Conservation (phyloP, 2,797 vertebrate species). For the Sciurus vulgaris region DNA sequence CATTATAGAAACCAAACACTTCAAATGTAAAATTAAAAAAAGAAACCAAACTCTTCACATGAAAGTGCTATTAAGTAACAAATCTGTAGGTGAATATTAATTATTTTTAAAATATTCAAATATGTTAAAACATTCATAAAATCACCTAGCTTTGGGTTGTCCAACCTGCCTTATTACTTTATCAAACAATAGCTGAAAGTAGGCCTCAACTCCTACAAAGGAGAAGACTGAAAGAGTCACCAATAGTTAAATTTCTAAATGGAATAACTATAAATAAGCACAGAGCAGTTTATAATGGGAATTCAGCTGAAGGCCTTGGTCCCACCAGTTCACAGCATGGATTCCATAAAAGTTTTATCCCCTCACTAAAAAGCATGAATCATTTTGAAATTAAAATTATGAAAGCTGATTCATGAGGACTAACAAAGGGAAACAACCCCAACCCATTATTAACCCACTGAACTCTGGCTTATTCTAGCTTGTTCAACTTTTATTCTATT, state of each 20-base stretch:
- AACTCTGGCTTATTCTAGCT: not conserved
- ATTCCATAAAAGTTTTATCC: not conserved
- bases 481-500: not conserved
- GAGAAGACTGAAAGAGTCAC: not conserved
- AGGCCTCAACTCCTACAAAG: not conserved
- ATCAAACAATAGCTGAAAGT: not conserved
- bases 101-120: constrained; percentile 28
- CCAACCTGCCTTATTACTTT: not conserved
- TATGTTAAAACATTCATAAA: constrained; percentile 43
- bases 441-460: not conserved
- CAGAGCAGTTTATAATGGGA: not conserved
- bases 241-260: not conserved
- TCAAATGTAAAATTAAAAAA: no score
- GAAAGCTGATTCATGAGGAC: not conserved
- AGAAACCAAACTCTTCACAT: not conserved
- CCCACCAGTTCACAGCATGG: not conserved
- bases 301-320: not conserved
- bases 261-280: not conserved
- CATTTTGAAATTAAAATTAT: constrained; percentile 17
- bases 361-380: not conserved
- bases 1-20: not conserved
- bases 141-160: not conserved
- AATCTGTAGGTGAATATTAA: not conserved
- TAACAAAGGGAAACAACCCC: not conserved
- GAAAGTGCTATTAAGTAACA: not conserved